Conservation (phyloP, 2,888 invertebrate genomes). For the Nemotelus nigrinus region DNA sequence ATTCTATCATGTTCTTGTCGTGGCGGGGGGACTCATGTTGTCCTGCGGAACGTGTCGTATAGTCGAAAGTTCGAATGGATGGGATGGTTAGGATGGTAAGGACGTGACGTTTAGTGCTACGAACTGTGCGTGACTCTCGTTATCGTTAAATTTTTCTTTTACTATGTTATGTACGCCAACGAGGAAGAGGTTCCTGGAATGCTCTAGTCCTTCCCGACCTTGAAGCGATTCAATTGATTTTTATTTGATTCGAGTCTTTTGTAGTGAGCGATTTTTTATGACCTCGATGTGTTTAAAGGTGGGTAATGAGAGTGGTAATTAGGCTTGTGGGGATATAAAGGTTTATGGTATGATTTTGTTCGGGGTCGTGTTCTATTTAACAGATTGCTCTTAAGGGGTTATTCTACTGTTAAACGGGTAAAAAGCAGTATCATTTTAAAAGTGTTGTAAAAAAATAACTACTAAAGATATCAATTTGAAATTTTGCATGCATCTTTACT, state of each 20-base stretch:
- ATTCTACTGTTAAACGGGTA: too few species aligned
- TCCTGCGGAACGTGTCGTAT: background rate
- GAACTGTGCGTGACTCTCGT: conserved; percentile 35
- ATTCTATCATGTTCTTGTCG: background rate
- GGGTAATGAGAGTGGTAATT: conserved; percentile 22
- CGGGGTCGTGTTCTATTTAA: too few species aligned
- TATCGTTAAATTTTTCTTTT: background rate
- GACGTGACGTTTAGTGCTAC: conserved; percentile 25
- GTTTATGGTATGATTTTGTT: too few species aligned
- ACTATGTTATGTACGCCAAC: background rate
- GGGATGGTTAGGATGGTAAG: background rate
- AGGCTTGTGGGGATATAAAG: background rate
- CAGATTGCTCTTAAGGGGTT: too few species aligned
- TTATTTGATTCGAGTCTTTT: conserved; percentile 2
- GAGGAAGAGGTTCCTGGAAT: background rate
- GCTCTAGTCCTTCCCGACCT: background rate
- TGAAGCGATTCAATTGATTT: conserved; percentile 22
- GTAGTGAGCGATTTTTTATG: conserved; percentile 14
- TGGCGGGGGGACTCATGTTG: background rate
- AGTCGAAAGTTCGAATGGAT: background rate
- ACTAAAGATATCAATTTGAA: too few species aligned
- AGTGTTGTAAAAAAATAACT: too few species aligned
- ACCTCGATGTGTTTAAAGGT: conserved; percentile 15
- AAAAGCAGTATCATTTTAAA: too few species aligned
- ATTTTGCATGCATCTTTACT: too few species aligned